phyloP scores from a whole-genome alignment of 2,797 vertebrate species.

The Alexandromys oeconomus region DNA sequence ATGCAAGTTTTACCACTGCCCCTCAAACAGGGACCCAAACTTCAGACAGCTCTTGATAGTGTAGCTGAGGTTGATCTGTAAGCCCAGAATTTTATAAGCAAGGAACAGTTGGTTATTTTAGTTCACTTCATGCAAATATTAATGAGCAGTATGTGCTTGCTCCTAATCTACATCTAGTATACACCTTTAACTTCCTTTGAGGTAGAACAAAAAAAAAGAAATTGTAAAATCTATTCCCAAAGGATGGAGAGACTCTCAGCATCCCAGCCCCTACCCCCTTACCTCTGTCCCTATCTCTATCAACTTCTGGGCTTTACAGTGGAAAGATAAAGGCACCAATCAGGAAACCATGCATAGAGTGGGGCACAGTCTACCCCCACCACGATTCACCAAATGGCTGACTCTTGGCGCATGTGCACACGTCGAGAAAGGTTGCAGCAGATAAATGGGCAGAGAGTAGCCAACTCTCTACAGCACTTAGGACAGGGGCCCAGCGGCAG shows the following conservation, averaged over 20 bases:
- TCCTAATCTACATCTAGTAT: neutral
- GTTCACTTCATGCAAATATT: neutral
- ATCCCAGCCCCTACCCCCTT: no score
- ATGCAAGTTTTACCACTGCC: neutral
- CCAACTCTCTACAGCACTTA: fast-evolving
- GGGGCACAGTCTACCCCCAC: fast-evolving
- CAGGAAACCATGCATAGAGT: neutral
- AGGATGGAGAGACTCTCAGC: neutral
- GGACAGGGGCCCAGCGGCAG: fast-evolving
- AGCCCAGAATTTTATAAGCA: neutral
- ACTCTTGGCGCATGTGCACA: no score
- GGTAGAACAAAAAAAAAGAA: neutral
- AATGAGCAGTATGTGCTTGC: no score
- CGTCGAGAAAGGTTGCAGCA: neutral
- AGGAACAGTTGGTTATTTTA: neutral
- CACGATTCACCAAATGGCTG: neutral
- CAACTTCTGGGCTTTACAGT: no score
- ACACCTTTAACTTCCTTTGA: neutral
- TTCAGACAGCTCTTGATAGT: neutral
- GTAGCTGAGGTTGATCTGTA: neutral
- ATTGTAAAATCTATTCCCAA: neutral
- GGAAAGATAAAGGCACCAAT: no score
- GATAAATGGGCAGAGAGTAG: fast-evolving
- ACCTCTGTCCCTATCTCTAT: neutral
- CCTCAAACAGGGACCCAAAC: neutral